A percentile compares a stretch with the other conserved stretches of the same genome.
phyloP scores from a whole-genome alignment of 2,113 vertebrate species.

The Albula glossodonta region DNA sequence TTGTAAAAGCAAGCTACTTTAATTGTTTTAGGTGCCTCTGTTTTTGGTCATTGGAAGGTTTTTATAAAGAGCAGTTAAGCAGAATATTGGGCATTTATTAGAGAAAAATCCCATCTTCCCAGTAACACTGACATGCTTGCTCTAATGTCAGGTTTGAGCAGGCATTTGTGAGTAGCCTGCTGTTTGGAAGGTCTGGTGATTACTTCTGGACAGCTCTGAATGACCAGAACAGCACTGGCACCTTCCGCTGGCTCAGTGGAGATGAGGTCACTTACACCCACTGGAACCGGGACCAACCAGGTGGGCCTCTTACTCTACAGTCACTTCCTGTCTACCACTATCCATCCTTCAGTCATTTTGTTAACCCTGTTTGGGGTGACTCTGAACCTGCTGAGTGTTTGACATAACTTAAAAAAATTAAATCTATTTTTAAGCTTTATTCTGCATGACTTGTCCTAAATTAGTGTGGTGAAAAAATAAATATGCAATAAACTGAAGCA shows the following conservation, averaged over 20 bases:
- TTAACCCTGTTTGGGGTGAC: background rate
- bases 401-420: no score
- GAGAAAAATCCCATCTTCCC: no score
- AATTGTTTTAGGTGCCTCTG: no score
- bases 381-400: no score
- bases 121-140: background rate
- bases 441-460: no score
- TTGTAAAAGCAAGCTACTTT: no score
- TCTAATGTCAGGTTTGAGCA: constrained; percentile 83
- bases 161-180: constrained; percentile 89
- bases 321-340: background rate
- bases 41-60: no score
- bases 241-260: constrained; percentile 85
- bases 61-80: no score
- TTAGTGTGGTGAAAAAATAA: no score
- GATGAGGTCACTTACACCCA: constrained; percentile 88
- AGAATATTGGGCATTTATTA: no score
- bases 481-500: no score
- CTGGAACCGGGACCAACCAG: constrained; percentile 94
- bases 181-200: constrained; percentile 81
- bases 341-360: background rate
- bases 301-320: constrained; percentile 56
- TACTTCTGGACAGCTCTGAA: constrained; percentile 88
- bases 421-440: no score
- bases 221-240: constrained; percentile 73